Evolutionary conservation across 1,140 invertebrate genomes (phyloP).

Genomic region (Dinoponera quadriceps): DNA sequence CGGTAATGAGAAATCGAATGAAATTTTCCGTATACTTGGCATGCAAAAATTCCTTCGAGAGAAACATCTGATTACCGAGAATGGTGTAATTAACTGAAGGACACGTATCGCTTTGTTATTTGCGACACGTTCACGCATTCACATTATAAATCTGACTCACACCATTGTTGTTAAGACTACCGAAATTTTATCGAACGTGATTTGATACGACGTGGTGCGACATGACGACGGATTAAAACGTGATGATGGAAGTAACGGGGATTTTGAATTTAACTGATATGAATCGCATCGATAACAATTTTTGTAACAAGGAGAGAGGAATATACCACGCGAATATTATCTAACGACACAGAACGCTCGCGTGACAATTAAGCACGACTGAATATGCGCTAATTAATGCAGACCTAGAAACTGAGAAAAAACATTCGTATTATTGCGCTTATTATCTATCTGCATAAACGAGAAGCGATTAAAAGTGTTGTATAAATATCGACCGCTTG

Average conservation of each 20-base stretch:
- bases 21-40: background rate
- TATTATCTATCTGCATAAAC: background rate
- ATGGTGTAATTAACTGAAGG: background rate
- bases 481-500: no score
- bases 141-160: background rate
- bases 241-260: background rate
- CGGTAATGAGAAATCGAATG: background rate
- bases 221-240: background rate
- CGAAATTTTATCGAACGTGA: slow-evolving; percentile 6
- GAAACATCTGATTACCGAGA: background rate
- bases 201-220: background rate
- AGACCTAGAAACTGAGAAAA: background rate
- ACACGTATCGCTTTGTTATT: background rate
- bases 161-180: background rate
- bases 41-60: background rate
- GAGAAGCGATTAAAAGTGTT: background rate
- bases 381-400: background rate
- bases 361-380: background rate
- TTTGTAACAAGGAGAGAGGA: background rate
- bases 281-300: background rate
- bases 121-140: background rate
- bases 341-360: background rate
- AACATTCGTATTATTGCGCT: background rate
- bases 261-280: background rate
- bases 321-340: background rate